Percentiles rank a stretch among this genome's conserved stretches.
phyloP scores from a whole-genome alignment of 2,113 vertebrate genomes.

The Pholis gunnellus region DNA sequence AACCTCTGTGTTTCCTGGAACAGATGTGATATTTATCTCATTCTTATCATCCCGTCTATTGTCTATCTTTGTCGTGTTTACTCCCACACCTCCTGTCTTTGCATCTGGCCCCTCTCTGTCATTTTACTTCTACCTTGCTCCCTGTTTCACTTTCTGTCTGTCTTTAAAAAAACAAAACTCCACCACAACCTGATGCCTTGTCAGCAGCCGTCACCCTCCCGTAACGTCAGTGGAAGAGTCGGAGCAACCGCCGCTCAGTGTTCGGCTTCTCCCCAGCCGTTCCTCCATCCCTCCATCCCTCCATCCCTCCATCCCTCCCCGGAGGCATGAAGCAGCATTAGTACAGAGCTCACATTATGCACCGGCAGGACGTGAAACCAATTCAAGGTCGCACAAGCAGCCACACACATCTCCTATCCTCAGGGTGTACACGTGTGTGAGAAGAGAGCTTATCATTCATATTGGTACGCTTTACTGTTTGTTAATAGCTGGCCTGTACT shows the following conservation, averaged over 20 bases:
- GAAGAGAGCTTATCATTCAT: slow-evolving; percentile 35
- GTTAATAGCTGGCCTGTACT: not conserved
- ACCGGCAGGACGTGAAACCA: slow-evolving; percentile 55
- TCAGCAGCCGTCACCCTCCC: slow-evolving; percentile 14
- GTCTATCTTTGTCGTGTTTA: not conserved
- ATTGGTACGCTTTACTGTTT: slow-evolving; percentile 47
- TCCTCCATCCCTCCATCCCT: not conserved
- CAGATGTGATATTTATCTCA: not conserved
- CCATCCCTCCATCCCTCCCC: not conserved
- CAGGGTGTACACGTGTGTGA: slow-evolving; percentile 13
- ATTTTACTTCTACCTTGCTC: not conserved
- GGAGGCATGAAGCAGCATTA: slow-evolving; percentile 36
- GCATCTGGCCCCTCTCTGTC: not conserved
- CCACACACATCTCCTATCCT: slow-evolving; percentile 40
- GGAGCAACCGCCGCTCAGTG: not conserved
- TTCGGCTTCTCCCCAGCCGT: slow-evolving; percentile 5
- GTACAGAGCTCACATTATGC: slow-evolving; percentile 51
- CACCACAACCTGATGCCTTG: not conserved
- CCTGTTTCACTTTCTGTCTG: not conserved
- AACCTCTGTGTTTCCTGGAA: not conserved
- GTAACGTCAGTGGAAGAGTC: slow-evolving; percentile 34
- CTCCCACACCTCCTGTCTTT: not conserved
- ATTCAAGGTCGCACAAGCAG: slow-evolving; percentile 53
- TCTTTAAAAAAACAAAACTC: slow-evolving; percentile 18
- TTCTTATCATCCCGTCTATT: not conserved